Percentiles rank a stretch among this genome's conserved stretches.
phyloP scores from a whole-genome alignment of 2,797 vertebrate species.

The Eidolon dupreanum region DNA sequence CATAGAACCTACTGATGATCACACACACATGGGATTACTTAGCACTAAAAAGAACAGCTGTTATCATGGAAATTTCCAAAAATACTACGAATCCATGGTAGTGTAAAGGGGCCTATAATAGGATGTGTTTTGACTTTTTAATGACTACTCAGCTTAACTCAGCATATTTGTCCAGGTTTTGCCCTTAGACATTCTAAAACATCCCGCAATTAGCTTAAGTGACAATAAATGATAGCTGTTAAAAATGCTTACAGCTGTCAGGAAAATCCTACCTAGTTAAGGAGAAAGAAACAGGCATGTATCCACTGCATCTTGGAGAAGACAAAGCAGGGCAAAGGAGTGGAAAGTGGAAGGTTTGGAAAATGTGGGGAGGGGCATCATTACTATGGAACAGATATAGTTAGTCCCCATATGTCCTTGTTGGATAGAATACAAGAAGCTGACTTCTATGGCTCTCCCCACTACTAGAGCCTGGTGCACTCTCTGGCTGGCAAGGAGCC shows the following conservation, averaged over 20 bases:
- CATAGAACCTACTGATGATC: neutral
- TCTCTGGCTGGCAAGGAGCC: neutral
- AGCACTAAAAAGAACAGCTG: neutral
- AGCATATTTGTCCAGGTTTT: neutral
- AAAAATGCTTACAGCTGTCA: neutral
- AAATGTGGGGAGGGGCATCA: neutral
- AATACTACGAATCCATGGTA: neutral
- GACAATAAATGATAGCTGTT: neutral
- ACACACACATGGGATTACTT: neutral
- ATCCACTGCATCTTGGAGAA: neutral
- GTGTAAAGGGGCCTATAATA: neutral
- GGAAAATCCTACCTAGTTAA: neutral
- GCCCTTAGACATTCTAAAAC: neutral
- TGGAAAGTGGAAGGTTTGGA: neutral
- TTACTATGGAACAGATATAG: neutral
- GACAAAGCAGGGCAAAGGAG: neutral
- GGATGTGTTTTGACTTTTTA: neutral
- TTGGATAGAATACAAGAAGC: neutral
- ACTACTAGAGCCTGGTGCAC: neutral
- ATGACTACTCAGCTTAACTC: neutral
- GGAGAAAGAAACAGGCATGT: neutral
- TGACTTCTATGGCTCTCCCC: neutral
- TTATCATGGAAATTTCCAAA: neutral
- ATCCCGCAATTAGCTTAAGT: neutral
- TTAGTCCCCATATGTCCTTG: neutral